These are phyloP conservation scores for Adelosebastes latens DNA, from an alignment of 2,797 vertebrate genomes.

Conservation along the genomic window DNA sequence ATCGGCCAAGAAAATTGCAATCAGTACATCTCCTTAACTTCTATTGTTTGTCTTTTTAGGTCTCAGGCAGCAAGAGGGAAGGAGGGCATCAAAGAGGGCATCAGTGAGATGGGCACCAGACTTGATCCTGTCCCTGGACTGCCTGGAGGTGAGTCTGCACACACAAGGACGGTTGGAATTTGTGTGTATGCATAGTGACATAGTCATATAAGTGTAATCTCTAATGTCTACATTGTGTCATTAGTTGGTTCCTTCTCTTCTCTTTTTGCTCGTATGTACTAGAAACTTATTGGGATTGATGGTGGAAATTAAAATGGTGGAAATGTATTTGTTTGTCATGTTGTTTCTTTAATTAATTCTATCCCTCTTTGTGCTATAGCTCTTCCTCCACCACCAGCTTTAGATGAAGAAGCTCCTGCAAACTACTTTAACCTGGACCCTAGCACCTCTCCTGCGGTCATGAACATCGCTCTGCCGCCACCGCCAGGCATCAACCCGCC, in stretches of 20 bases:
- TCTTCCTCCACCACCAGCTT: constrained; percentile 91
- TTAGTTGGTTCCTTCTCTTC: no score
- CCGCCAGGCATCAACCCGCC: constrained; percentile 95
- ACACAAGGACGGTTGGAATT: background rate
- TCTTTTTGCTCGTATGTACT: background rate
- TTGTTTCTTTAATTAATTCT: background rate
- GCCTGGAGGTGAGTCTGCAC: constrained; percentile 88
- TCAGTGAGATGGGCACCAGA: constrained; percentile 93
- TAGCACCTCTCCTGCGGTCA: constrained; percentile 88
- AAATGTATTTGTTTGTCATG: background rate
- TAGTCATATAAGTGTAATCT: background rate
- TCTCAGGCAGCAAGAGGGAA: constrained; percentile 97
- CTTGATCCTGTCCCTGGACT: constrained; percentile 97
- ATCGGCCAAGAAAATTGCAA: background rate
- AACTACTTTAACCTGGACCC: constrained; percentile 98
- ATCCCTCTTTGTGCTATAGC: constrained; percentile 75
- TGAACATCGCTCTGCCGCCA: constrained; percentile 94
- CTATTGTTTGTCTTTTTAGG: constrained; percentile 69
- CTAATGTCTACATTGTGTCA: background rate
- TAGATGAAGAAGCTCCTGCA: constrained; percentile 92
- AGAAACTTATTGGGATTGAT: background rate
- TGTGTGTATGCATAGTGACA: background rate
- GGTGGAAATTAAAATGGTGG: background rate
- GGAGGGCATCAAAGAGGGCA: constrained; percentile 93
- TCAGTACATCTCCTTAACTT: background rate